Evolutionary conservation across 2,113 vertebrate species (phyloP).

Genomic region (Osmerus mordax): DNA sequence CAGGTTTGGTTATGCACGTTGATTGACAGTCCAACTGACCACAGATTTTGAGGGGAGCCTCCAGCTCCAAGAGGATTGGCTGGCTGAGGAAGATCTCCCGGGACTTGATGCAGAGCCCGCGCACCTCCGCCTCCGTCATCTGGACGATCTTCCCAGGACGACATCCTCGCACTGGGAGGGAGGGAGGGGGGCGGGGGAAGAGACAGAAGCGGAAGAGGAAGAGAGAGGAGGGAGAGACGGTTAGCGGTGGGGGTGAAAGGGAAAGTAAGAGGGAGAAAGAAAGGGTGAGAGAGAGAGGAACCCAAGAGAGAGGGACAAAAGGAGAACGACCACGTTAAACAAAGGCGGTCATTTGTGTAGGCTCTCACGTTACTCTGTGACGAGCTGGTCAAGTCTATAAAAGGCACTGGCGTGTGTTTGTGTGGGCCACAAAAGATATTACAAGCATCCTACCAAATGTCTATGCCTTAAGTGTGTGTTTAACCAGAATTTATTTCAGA

Average conservation of each 20-base stretch:
- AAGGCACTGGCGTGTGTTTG: background rate
- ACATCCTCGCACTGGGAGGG: constrained; percentile 87
- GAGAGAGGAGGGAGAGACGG: background rate
- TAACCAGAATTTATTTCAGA: no score
- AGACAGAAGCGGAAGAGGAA: background rate
- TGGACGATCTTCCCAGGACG: constrained; percentile 95
- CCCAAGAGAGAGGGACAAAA: no score
- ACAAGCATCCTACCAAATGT: background rate
- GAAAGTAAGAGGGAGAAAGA: no score
- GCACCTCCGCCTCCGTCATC: constrained; percentile 94
- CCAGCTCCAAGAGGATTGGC: constrained; percentile 92
- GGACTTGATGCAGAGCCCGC: constrained; percentile 93
- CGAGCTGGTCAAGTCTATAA: no score
- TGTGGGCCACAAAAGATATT: background rate
- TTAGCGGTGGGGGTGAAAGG: no score
- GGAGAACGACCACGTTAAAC: no score
- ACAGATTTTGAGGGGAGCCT: constrained; percentile 94
- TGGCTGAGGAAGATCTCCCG: constrained; percentile 96
- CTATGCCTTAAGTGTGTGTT: background rate
- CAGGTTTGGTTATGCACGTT: no score
- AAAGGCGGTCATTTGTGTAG: no score
- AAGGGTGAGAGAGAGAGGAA: no score
- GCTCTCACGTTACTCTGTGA: no score
- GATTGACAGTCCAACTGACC: constrained; percentile 65
- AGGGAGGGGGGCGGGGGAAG: constrained; percentile 1